Percentiles rank a stretch among this genome's conserved stretches.
phyloP scores from a whole-genome alignment of 53 echinoderm and acorn worm genomes.

The Astropecten irregularis region DNA sequence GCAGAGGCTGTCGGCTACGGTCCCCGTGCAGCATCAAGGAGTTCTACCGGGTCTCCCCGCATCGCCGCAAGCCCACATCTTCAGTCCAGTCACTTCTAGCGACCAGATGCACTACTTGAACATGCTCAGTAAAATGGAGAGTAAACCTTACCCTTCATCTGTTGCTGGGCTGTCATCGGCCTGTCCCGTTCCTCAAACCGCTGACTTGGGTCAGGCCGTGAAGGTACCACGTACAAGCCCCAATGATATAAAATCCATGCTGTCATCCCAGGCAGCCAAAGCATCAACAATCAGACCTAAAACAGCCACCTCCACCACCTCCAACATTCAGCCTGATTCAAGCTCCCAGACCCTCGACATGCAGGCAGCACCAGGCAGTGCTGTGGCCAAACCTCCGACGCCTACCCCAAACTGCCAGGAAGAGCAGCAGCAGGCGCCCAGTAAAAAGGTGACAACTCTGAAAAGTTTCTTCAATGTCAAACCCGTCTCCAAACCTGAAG shows the following conservation, averaged over 20 bases:
- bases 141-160: not conserved
- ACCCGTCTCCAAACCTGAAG: not conserved
- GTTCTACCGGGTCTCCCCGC: not conserved
- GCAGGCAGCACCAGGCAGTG: no score
- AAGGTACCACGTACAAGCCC: slow-evolving; percentile 38
- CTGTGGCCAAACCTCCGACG: not conserved
- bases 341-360: not conserved
- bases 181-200: no score
- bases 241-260: slow-evolving; percentile 36
- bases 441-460: slow-evolving; percentile 47
- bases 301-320: not conserved
- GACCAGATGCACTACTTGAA: slow-evolving; percentile 31
- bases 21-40: slow-evolving; percentile 29
- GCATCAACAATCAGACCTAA: not conserved
- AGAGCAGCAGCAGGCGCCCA: slow-evolving; percentile 7
- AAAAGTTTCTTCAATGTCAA: slow-evolving; percentile 58
- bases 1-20: slow-evolving; percentile 26
- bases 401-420: not conserved
- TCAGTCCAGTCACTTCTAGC: slow-evolving; percentile 8
- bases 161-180: not conserved
- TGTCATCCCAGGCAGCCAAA: slow-evolving; percentile 16
- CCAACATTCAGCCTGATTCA: no score
- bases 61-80: not conserved
- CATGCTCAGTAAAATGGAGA: slow-evolving; percentile 42
- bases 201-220: not conserved